Evolutionary conservation across 2,888 invertebrate species (phyloP), one percentile per base, ranked within the genome.

Genomic region (Troides aeacus): DNA sequence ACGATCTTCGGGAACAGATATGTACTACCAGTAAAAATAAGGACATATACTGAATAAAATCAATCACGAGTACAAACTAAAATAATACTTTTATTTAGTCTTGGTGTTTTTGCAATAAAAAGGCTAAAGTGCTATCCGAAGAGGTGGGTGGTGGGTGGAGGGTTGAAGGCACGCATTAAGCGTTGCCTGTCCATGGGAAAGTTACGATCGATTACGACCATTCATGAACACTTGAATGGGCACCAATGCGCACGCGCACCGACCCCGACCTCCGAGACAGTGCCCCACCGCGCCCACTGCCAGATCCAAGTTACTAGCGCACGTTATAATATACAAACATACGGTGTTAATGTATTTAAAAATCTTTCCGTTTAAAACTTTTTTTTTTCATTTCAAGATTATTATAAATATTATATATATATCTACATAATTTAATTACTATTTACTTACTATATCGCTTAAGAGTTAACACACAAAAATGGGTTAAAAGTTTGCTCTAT

Each of bases 221-320:
- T 91, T 90, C 90, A 90, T 89, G 84, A 87, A 86, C 86, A 89
- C 85, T 87, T 90, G 89, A 92, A 90, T 89, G 90, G 87, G 87
- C 86, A 83, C 86, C 85, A 85, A 84, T 78, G 85, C 84, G 84
- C 81, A 82, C 80, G 82, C 81, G 84, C 81, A 82, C 81, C 79
- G 80, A 81, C 81, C 79, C 78, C 82, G 80, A 79, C 82, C 80
- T 79, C 78, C 77, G 78, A 84, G 82, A 84, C 85, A 83, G 82
- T 84, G 82, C 81, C 82, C 81, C 81, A 78, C 80, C 79, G 80
- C 77, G 76, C 81, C 79, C 77, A 67, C 56, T 56, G n/a, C 50
- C 12, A 50, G 21, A 18, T 21, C n/a, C 57, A 57, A 50, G 17
- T 18, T 18, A 50, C 50, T 17, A 50, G 50, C 50, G 50, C 1